Conservation (phyloP, 1,140 invertebrate species). For the Artemia franciscana region DNA sequence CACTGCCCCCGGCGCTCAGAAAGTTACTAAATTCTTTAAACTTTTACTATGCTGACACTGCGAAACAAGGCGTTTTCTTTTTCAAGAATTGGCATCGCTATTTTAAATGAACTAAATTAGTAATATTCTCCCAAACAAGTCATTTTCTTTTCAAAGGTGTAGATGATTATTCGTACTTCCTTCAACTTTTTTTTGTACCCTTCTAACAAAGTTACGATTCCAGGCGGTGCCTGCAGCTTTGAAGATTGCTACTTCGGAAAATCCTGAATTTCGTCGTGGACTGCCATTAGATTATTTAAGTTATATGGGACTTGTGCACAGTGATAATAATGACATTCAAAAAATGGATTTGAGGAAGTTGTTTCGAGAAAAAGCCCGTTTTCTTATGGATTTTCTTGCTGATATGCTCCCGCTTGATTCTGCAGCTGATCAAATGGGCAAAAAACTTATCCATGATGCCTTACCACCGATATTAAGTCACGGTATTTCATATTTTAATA, state of each 20-base stretch:
- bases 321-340: slow-evolving; percentile 19
- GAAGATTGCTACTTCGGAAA: slow-evolving; percentile 37
- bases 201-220: too few species aligned
- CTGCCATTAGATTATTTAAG: slow-evolving; percentile 52
- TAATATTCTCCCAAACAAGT: too few species aligned
- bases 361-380: slow-evolving; percentile 32
- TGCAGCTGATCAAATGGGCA: slow-evolving; percentile 61
- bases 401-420: slow-evolving; percentile 45
- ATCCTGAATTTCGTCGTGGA: slow-evolving; percentile 47
- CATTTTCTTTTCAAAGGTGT: too few species aligned
- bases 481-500: too few species aligned
- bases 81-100: too few species aligned
- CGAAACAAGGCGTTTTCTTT: too few species aligned
- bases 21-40: too few species aligned
- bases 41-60: too few species aligned
- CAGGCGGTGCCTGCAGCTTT: slow-evolving; percentile 48
- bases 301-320: slow-evolving; percentile 41
- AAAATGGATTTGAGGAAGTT: slow-evolving; percentile 23
- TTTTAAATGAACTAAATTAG: too few species aligned
- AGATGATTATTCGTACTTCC: too few species aligned
- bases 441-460: slow-evolving; percentile 58
- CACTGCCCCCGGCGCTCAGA: too few species aligned
- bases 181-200: too few species aligned
- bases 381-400: slow-evolving; percentile 34
- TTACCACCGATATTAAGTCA: slow-evolving; percentile 49